Percentiles rank a stretch among this genome's conserved stretches.
phyloP scores from a whole-genome alignment of 1,140 invertebrate species.

The Procambarus clarkii region DNA sequence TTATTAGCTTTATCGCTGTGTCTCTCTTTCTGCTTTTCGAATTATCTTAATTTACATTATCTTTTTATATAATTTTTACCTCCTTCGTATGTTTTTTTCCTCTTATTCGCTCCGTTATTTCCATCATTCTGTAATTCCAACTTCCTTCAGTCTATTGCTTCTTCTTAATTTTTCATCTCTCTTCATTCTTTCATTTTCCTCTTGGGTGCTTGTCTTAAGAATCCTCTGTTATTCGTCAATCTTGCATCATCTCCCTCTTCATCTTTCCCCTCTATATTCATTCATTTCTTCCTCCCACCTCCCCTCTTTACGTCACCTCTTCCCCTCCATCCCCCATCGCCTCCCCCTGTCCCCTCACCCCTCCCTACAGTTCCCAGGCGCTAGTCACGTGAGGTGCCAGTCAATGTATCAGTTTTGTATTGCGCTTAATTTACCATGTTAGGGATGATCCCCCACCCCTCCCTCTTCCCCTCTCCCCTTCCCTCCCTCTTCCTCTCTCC shows the following conservation, averaged over 20 bases:
- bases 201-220: too few relatives aligned
- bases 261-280: not conserved
- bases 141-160: too few relatives aligned
- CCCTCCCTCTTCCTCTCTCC: not conserved
- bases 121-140: too few relatives aligned
- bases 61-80: not conserved
- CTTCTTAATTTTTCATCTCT: too few relatives aligned
- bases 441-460: conserved; percentile 62
- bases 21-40: conserved; percentile 3
- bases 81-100: not conserved
- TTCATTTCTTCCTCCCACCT: not conserved
- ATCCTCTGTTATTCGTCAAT: too few relatives aligned
- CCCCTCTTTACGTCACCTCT: not conserved
- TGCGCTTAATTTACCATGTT: conserved; percentile 71
- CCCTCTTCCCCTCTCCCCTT: not conserved
- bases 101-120: not conserved
- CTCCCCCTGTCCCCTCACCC: not conserved
- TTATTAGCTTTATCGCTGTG: not conserved
- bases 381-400: conserved; percentile 63
- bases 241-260: not conserved
- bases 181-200: too few relatives aligned
- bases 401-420: conserved; percentile 70
- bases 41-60: not conserved
- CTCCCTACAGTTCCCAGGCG: conserved; percentile 46
- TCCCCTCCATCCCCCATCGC: not conserved